Percentiles rank a stretch among this genome's conserved stretches.
These are phyloP conservation scores for Zeugodacus cucurbitae DNA, from an alignment of 1,140 invertebrate species.

Conservation along the genomic window DNA sequence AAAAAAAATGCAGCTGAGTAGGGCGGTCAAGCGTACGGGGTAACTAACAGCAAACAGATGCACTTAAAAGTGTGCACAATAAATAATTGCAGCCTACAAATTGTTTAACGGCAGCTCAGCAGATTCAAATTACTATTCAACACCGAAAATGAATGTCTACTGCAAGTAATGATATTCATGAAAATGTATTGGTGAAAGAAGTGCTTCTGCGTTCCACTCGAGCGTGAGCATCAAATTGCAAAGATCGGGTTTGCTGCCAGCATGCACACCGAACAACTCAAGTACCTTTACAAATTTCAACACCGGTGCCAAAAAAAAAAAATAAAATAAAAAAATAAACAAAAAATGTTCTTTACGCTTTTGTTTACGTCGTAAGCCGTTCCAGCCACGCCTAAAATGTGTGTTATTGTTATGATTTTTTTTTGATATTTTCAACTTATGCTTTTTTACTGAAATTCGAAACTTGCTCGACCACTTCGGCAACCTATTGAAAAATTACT, in stretches of 20 bases:
- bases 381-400: neutral
- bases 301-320: neutral
- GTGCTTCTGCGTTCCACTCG: neutral
- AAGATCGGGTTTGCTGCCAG: neutral
- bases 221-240: neutral
- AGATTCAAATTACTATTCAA: constrained; percentile 10
- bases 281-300: constrained; percentile 8
- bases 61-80: neutral
- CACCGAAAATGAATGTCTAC: neutral
- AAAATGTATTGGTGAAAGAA: neutral
- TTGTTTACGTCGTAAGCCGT: neutral
- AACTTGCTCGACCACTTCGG: neutral
- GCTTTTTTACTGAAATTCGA: neutral
- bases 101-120: neutral
- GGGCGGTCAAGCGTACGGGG: neutral
- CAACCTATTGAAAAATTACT: neutral
- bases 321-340: neutral
- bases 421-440: neutral
- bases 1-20: no score
- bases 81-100: neutral
- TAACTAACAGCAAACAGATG: neutral
- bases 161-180: neutral
- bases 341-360: neutral
- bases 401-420: neutral
- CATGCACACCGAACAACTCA: neutral